These are phyloP conservation scores for Perizoma affinitatum DNA, from an alignment of 2,888 invertebrate genomes.

Conservation along the genomic window DNA sequence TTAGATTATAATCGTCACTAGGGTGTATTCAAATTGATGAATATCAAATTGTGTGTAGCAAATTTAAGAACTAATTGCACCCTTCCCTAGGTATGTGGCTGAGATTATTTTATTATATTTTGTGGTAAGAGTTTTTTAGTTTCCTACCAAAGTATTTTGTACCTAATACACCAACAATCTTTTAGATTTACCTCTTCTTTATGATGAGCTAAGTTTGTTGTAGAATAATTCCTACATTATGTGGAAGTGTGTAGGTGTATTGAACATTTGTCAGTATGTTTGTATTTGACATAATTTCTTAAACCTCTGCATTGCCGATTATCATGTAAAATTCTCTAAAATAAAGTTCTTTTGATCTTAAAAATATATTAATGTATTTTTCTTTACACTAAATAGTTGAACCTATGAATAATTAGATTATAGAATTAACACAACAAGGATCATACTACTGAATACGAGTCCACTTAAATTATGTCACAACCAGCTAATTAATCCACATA, in stretches of 20 bases:
- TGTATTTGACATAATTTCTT: slow-evolving; percentile 79
- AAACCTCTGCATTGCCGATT: slow-evolving; percentile 83
- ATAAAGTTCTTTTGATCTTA: slow-evolving; percentile 85
- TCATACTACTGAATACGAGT: neutral
- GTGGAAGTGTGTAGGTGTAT: slow-evolving; percentile 75
- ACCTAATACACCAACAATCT: slow-evolving; percentile 62
- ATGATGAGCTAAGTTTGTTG: slow-evolving; percentile 70
- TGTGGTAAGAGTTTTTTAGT: slow-evolving; percentile 50
- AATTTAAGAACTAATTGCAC: slow-evolving; percentile 62
- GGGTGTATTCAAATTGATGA: slow-evolving; percentile 58
- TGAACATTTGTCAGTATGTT: slow-evolving; percentile 78
- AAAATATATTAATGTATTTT: slow-evolving; percentile 37
- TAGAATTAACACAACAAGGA: no score
- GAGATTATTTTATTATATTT: slow-evolving; percentile 65
- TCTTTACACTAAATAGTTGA: slow-evolving; percentile 10
- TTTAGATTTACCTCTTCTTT: slow-evolving; percentile 69
- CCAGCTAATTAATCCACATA: slow-evolving; percentile 13
- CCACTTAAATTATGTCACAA: slow-evolving; percentile 2
- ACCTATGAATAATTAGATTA: slow-evolving; percentile 2
- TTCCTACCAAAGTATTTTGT: slow-evolving; percentile 57
- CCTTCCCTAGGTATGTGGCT: slow-evolving; percentile 59
- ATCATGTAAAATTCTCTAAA: slow-evolving; percentile 83
- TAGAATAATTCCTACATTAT: slow-evolving; percentile 71
- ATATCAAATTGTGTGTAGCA: slow-evolving; percentile 59
- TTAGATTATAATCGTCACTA: slow-evolving; percentile 50